Conservation (phyloP, 2,888 invertebrate genomes). For the Callimorpha dominula region DNA sequence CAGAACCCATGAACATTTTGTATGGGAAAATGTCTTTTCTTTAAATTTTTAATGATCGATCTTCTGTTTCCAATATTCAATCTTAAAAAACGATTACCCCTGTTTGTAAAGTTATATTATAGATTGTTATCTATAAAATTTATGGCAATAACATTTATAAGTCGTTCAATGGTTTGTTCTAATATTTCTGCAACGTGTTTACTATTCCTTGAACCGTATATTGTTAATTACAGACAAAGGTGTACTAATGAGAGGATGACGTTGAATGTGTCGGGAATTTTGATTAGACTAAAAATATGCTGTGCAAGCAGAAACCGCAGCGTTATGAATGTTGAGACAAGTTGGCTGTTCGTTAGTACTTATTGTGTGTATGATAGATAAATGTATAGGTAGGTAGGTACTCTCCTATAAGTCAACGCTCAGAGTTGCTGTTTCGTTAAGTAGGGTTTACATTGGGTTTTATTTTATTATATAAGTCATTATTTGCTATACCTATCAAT, state of each 20-base stretch:
- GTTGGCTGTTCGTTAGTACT: conserved; percentile 68
- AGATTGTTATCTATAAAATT: no score
- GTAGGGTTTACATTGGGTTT: background rate
- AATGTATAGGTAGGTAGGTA: background rate
- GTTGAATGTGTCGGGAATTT: conserved; percentile 65
- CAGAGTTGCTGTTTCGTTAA: background rate
- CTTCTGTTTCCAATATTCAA: background rate
- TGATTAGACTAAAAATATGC: conserved; percentile 74
- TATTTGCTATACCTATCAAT: background rate
- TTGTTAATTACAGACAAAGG: conserved; percentile 69
- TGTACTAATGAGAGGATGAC: conserved; percentile 63
- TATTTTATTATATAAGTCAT: background rate
- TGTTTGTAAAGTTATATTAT: no score
- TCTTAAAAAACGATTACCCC: background rate
- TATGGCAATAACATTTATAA: no score
- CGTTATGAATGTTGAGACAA: conserved; percentile 44
- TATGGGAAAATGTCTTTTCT: no score
- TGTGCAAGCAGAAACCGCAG: conserved; percentile 61
- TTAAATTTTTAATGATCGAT: background rate
- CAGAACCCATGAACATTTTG: no score
- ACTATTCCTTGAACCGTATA: conserved; percentile 8
- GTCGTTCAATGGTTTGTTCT: no score
- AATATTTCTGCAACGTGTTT: background rate
- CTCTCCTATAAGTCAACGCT: background rate
- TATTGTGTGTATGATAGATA: conserved; percentile 57